Conservation (phyloP, 2,113 vertebrate species). For the Chaetops frenatus region DNA sequence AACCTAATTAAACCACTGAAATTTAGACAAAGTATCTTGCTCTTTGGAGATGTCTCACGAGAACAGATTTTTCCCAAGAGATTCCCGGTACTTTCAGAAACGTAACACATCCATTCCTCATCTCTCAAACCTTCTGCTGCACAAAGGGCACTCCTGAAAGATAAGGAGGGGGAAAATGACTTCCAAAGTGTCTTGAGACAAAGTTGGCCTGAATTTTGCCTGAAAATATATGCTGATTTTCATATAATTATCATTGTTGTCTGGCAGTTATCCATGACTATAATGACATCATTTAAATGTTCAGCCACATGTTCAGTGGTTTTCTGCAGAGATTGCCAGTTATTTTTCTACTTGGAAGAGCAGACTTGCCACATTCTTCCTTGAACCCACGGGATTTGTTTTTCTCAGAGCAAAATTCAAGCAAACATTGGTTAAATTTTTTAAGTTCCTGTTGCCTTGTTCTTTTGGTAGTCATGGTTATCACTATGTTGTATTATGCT, state of each 20-base stretch:
- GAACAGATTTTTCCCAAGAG: background rate
- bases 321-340: background rate
- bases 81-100: background rate
- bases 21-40: background rate
- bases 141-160: background rate
- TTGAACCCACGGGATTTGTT: background rate
- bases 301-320: background rate
- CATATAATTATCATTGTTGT: background rate
- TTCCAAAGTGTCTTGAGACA: background rate
- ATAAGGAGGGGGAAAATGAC: background rate
- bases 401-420: background rate
- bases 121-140: background rate
- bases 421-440: background rate
- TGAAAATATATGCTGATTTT: background rate
- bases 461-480: background rate
- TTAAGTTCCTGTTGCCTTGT: background rate
- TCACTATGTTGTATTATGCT: background rate
- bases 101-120: background rate
- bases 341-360: background rate
- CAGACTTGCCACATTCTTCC: background rate
- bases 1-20: background rate
- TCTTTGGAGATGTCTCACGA: background rate
- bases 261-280: background rate
- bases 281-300: background rate
- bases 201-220: background rate